Evolutionary conservation across 2,797 vertebrate genomes (phyloP).

Genomic region (Todus mexicanus): DNA sequence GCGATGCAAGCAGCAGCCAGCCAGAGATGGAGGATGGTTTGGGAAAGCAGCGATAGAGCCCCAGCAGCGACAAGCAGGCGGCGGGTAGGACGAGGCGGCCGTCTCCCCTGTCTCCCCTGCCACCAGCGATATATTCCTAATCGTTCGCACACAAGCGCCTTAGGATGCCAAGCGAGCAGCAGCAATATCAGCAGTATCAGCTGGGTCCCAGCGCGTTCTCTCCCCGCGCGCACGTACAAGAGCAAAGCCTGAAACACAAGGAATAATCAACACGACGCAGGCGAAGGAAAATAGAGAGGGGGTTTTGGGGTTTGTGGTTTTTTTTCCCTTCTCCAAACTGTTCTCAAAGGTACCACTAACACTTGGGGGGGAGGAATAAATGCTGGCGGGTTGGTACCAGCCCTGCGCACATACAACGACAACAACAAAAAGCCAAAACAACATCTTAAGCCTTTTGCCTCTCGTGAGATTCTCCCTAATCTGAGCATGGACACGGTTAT

Average conservation of each 20-base stretch:
- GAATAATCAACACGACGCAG: constrained; percentile 4
- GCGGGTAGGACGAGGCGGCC: neutral
- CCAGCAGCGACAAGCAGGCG: neutral
- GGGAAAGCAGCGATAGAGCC: neutral
- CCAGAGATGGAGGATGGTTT: neutral
- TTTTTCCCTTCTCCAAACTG: neutral
- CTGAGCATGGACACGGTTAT: neutral
- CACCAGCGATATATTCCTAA: neutral
- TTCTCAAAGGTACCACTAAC: neutral
- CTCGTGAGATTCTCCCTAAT: neutral
- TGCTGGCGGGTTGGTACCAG: neutral
- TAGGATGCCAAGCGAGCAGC: neutral
- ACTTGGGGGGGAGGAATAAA: neutral
- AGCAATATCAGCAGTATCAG: neutral
- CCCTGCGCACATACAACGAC: neutral
- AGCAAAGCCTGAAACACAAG: neutral
- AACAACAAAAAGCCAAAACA: neutral
- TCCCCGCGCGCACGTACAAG: neutral
- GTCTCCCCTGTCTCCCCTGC: neutral
- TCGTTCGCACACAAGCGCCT: neutral
- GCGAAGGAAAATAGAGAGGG: neutral
- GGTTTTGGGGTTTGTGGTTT: neutral
- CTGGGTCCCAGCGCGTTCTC: neutral
- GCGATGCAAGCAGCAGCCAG: constrained; percentile 9
- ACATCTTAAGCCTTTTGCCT: neutral